Evolutionary conservation across 2,797 vertebrate species (phyloP).

Genomic region (Loriculus beryllinus): DNA sequence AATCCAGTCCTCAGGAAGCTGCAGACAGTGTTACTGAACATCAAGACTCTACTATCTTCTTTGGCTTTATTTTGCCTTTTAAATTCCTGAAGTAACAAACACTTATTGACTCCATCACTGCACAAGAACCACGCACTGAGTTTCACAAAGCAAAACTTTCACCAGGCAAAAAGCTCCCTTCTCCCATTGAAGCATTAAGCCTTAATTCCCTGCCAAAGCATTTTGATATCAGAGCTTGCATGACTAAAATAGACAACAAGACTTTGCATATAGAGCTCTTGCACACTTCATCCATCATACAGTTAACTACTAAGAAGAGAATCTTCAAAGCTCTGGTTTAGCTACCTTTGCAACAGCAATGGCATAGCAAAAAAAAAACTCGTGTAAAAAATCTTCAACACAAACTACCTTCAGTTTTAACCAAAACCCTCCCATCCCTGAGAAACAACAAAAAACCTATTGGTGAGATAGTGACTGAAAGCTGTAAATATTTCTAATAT

Average conservation of each 20-base stretch:
- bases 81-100: background rate
- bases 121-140: background rate
- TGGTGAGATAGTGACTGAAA: background rate
- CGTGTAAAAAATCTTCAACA: background rate
- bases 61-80: background rate
- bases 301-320: background rate
- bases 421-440: background rate
- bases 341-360: background rate
- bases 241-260: background rate
- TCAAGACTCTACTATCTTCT: background rate
- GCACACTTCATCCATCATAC: background rate
- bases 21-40: background rate
- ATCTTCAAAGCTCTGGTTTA: background rate
- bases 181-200: background rate
- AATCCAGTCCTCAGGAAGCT: background rate
- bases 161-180: background rate
- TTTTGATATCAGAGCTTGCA: too few relatives aligned
- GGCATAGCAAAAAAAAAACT: too few relatives aligned
- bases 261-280: background rate
- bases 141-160: background rate
- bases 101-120: rapidly evolving
- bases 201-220: background rate
- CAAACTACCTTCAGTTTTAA: background rate
- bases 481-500: background rate
- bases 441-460: background rate